phyloP scores from a whole-genome alignment of 53 echinoderm and acorn worm genomes.

The Echinometra lucunter region DNA sequence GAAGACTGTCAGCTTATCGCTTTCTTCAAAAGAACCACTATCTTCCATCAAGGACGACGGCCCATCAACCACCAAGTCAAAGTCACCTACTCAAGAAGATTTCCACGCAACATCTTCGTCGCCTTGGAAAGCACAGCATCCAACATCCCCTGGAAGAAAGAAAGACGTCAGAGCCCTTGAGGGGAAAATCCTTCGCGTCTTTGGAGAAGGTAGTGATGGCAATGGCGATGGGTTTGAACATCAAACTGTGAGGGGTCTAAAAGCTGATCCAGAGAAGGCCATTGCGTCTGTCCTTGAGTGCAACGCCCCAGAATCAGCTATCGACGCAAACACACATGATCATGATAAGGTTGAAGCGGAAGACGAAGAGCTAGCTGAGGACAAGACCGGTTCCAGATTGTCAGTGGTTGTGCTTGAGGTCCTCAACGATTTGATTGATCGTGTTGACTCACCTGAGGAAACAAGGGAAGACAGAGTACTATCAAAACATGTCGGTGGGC shows the following conservation, averaged over 20 bases:
- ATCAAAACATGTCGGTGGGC: not conserved
- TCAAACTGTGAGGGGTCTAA: not conserved
- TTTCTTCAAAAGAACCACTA: not conserved
- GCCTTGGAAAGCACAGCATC: not conserved
- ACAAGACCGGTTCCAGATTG: slow-evolving; percentile 1
- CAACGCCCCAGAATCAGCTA: not conserved
- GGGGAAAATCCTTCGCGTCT: slow-evolving; percentile 7
- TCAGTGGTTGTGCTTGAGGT: not conserved
- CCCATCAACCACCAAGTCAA: not conserved
- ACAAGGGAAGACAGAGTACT: not conserved
- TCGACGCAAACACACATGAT: not conserved
- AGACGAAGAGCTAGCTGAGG: not conserved
- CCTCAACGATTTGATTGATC: slow-evolving; percentile 2
- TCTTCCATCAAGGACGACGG: not conserved
- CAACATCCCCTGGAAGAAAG: not conserved
- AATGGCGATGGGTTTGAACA: not conserved
- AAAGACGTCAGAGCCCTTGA: not conserved
- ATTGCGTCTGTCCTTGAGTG: not conserved
- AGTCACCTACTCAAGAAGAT: not conserved
- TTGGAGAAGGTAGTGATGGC: not conserved
- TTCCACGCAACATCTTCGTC: slow-evolving; percentile 21
- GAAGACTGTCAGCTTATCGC: slow-evolving; percentile 6
- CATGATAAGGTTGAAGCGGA: not conserved
- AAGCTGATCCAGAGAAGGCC: not conserved
- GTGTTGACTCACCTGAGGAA: not conserved